These are phyloP conservation scores for Anableps anableps DNA, from an alignment of 2,797 vertebrate species.

Conservation along the genomic window DNA sequence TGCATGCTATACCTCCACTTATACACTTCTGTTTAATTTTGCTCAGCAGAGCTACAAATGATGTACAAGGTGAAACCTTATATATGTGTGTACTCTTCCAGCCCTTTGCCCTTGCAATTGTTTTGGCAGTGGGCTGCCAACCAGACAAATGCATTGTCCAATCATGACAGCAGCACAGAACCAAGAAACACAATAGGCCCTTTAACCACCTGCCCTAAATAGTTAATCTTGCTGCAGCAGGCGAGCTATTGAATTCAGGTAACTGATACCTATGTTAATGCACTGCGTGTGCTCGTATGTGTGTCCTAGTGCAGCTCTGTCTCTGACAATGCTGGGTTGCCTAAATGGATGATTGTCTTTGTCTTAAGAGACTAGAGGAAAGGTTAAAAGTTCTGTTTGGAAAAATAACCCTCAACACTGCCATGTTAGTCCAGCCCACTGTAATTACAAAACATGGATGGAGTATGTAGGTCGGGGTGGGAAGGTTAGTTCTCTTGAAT, in stretches of 20 bases:
- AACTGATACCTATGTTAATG: constrained; percentile 81
- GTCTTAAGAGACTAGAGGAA: constrained; percentile 57
- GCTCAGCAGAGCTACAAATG: constrained; percentile 48
- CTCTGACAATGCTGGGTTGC: constrained; percentile 52
- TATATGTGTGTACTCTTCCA: constrained; percentile 73
- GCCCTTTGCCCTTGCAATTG: constrained; percentile 74
- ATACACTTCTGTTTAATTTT: constrained; percentile 53
- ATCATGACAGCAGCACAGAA: constrained; percentile 75
- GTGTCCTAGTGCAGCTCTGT: constrained; percentile 40
- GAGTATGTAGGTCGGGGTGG: background rate
- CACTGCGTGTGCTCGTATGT: constrained; percentile 40
- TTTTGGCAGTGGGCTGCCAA: constrained; percentile 70
- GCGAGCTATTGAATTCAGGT: constrained; percentile 83
- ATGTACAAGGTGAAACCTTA: constrained; percentile 66
- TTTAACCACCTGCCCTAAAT: constrained; percentile 85
- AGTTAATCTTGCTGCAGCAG: constrained; percentile 83
- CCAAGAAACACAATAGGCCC: constrained; percentile 81
- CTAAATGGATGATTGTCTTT: constrained; percentile 47
- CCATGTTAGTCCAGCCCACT: constrained; percentile 35
- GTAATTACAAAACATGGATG: background rate
- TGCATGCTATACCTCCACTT: constrained; percentile 31
- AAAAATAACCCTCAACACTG: constrained; percentile 44
- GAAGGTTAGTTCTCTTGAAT: constrained; percentile 29
- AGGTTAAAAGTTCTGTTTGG: constrained; percentile 65
- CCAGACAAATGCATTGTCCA: constrained; percentile 77